A percentile compares a stretch with the other conserved stretches of the same genome.
These are phyloP conservation scores for Nothocercus julius DNA, from an alignment of 2,113 vertebrate species.

Conservation along the genomic window DNA sequence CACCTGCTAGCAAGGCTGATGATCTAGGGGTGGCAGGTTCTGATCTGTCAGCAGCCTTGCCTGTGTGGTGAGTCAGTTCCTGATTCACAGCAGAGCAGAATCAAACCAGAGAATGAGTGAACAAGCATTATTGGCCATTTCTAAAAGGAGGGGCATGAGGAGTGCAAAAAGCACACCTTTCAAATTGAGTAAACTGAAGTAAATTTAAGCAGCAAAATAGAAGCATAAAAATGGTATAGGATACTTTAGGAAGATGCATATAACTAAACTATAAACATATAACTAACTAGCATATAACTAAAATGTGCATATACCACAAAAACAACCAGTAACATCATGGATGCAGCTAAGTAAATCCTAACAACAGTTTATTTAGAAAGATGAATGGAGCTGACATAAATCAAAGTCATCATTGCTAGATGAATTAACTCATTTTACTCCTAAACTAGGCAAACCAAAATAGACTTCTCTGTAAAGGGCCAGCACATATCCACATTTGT, in stretches of 20 bases:
- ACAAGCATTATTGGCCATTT: background rate
- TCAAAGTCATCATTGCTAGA: background rate
- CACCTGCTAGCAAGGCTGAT: background rate
- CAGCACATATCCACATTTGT: background rate
- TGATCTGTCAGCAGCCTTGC: background rate
- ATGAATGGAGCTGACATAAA: background rate
- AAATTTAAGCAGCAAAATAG: background rate
- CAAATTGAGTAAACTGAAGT: background rate
- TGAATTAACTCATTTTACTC: constrained; percentile 30
- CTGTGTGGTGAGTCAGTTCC: background rate
- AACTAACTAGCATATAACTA: background rate
- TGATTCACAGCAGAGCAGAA: background rate
- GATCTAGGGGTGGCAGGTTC: background rate
- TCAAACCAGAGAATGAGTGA: background rate
- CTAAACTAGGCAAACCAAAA: background rate
- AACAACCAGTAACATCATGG: constrained; percentile 19
- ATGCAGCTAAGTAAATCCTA: constrained; percentile 39
- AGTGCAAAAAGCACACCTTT: background rate
- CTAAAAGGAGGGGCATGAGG: background rate
- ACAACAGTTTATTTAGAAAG: constrained; percentile 2
- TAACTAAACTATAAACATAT: background rate
- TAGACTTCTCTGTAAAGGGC: background rate
- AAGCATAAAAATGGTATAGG: constrained; percentile 7
- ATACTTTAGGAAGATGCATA: background rate
- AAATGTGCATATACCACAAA: constrained; percentile 20